These are phyloP conservation scores for Leptestheria dahalacensis DNA, from an alignment of 1,140 invertebrate species.

Conservation along the genomic window DNA sequence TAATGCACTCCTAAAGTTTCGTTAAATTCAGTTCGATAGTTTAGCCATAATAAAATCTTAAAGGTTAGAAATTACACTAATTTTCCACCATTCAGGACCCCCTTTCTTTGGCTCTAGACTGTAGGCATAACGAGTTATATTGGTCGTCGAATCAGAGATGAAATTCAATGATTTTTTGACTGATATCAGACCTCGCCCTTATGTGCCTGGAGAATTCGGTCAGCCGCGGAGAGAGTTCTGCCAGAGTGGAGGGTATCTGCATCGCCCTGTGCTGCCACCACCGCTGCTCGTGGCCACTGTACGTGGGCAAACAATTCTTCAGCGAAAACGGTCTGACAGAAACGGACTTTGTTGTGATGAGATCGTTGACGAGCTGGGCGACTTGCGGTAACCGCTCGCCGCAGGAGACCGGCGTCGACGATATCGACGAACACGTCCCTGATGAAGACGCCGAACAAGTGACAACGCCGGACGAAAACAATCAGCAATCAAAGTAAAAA, in stretches of 20 bases:
- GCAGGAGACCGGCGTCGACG: constrained; percentile 21
- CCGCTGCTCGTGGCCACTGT: constrained; percentile 50
- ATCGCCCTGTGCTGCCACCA: constrained; percentile 82
- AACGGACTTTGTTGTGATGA: constrained; percentile 56
- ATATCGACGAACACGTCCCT: constrained; percentile 16
- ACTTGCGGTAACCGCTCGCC: constrained; percentile 49
- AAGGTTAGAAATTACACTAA: no score
- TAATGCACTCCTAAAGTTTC: no score
- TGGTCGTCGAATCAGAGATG: no score
- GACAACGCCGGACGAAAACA: no score
- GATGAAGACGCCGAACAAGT: constrained; percentile 15
- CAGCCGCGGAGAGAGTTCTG: constrained; percentile 19
- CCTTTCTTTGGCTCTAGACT: no score
- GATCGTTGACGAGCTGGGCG: constrained; percentile 67
- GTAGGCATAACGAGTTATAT: no score
- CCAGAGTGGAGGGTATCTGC: constrained; percentile 36
- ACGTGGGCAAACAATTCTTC: constrained; percentile 48
- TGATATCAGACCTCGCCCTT: constrained; percentile 40
- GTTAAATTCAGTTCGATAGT: no score
- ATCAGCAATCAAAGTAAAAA: background rate
- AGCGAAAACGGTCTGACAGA: constrained; percentile 36
- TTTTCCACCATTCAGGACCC: no score
- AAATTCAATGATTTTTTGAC: constrained; percentile 3
- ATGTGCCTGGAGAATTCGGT: constrained; percentile 40
- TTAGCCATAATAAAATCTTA: no score